Evolutionary conservation across 2,797 vertebrate species (phyloP), one percentile per base, ranked within the genome.

Genomic region (Scarus forsteni): DNA sequence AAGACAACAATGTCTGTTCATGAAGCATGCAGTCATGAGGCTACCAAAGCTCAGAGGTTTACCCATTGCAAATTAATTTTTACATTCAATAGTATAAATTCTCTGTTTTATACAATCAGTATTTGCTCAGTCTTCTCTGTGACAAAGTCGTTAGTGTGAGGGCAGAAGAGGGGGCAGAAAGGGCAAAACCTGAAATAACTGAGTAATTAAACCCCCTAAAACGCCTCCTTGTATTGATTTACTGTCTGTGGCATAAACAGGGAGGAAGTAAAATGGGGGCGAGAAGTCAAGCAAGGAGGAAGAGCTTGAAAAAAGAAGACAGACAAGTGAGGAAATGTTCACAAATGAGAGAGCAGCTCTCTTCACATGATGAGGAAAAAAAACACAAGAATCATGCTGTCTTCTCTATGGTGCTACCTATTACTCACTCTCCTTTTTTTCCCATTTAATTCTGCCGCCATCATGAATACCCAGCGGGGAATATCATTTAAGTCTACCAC

Each of bases 181-280:
- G 63, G 45, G 79, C 56, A 63, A 73, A 85, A 73, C 7, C 80
- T 46, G 68, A 92, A 89, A 90, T 75, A 90, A 86, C 72, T 80
- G 81, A 67, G 88, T 81, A 89, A 90, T 90, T 84, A 86, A 85
- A 72, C 64, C 70, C 49, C 68, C 46, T 18, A 77, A 82, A 49
- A 85, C 77, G 73, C 75, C 67, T 74, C 83, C 60, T 66, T 49
- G 65, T 80, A 93, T 91, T 42, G 90, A 91, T 91, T 90, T 89
- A 54, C 84, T 88, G 85, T 90, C 86, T 35, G 3, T 42, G 51
- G 67, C 58, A 53, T 55, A 73, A 83, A 84, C 69, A 80, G 16
- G 19, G 40, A 84, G 40, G 59, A 57, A 35, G 18, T 19, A 78
- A 73, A 75, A 75, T 15, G 40, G 45, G 62, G 68, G 43, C 1